Evolutionary conservation across 2,888 invertebrate genomes (phyloP).

Genomic region (Agrilus mali): DNA sequence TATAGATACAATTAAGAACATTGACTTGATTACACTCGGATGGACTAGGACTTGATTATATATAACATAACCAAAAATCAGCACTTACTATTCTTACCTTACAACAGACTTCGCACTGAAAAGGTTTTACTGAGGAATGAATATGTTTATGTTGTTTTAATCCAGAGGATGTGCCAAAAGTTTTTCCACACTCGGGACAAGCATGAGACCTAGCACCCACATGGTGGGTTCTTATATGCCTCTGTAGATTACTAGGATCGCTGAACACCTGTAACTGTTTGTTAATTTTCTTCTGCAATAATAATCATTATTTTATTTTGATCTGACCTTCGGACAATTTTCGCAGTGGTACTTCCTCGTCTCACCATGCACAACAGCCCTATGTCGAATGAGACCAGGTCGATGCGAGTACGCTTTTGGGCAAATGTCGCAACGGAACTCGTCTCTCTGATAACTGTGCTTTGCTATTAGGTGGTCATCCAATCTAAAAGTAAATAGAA

Average conservation of each 20-base stretch:
- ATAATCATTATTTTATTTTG: background rate
- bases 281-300: background rate
- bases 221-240: slow-evolving; percentile 93
- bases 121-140: slow-evolving; percentile 95
- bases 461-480: slow-evolving; percentile 69
- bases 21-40: background rate
- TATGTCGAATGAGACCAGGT: slow-evolving; percentile 69
- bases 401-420: slow-evolving; percentile 72
- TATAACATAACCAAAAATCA: background rate
- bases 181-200: slow-evolving; percentile 97
- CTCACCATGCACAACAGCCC: slow-evolving; percentile 68
- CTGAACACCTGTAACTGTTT: slow-evolving; percentile 68
- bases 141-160: slow-evolving; percentile 99
- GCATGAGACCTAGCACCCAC: slow-evolving; percentile 93
- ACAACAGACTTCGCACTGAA: slow-evolving; percentile 91
- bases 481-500: slow-evolving; percentile 47
- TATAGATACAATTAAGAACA: background rate
- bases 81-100: slow-evolving; percentile 46
- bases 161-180: slow-evolving; percentile 94
- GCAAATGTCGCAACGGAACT: slow-evolving; percentile 75
- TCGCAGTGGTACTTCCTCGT: slow-evolving; percentile 84
- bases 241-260: slow-evolving; percentile 91
- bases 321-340: slow-evolving; percentile 71
- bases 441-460: slow-evolving; percentile 67
- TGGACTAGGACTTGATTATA: background rate